phyloP scores from a whole-genome alignment of 2,797 vertebrate species.

The Sternotherus odoratus region DNA sequence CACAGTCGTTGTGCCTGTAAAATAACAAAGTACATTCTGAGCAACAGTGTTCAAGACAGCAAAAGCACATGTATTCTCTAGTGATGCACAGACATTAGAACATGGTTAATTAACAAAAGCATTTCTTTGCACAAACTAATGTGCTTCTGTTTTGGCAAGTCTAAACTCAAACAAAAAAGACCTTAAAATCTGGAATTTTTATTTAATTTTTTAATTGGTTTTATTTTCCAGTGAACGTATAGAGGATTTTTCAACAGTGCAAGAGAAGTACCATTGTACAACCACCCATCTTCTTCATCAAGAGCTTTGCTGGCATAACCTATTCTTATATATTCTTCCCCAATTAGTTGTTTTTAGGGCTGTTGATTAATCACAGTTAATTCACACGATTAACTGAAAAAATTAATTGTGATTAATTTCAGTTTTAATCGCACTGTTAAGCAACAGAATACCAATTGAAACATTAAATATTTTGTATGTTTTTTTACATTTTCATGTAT shows the following conservation, averaged over 20 bases:
- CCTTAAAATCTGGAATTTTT: too few relatives aligned
- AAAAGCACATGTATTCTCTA: background rate
- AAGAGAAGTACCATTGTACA: background rate
- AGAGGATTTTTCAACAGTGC: background rate
- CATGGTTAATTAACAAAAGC: background rate
- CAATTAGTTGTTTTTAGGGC: background rate
- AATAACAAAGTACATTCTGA: constrained; percentile 39
- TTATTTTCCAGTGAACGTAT: background rate
- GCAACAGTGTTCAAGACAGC: background rate
- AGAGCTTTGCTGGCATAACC: background rate
- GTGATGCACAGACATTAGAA: background rate
- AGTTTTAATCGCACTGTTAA: too few relatives aligned
- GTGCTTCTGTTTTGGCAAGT: background rate
- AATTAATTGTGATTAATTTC: too few relatives aligned
- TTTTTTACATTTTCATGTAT: too few relatives aligned
- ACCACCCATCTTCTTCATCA: background rate
- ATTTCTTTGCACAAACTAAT: background rate
- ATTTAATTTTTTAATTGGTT: background rate
- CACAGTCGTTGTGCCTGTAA: constrained; percentile 94
- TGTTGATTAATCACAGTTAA: too few relatives aligned
- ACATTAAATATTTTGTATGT: too few relatives aligned
- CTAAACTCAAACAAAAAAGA: background rate
- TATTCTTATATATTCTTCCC: background rate
- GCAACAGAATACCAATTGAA: too few relatives aligned
- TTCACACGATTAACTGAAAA: too few relatives aligned